Evolutionary conservation across 1,140 invertebrate species (phyloP).

Genomic region (Drosophila kanapiae): DNA sequence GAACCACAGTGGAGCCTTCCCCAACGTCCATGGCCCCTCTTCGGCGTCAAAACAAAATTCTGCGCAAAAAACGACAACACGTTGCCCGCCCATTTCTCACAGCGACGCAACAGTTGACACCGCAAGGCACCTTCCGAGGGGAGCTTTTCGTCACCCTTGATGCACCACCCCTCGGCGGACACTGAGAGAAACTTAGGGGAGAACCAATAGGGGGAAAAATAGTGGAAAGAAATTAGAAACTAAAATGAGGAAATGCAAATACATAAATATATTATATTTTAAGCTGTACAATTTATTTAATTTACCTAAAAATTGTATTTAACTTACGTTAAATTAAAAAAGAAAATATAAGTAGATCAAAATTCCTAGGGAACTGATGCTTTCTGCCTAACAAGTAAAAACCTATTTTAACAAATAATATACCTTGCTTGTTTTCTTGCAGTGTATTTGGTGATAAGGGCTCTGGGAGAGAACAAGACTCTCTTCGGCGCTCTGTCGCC

Average conservation of each 20-base stretch:
- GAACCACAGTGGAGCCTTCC: slow-evolving; percentile 31
- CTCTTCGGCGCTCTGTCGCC: not conserved
- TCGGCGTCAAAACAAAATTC: slow-evolving; percentile 12
- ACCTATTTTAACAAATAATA: too few species aligned
- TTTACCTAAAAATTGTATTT: not conserved
- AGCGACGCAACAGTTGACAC: slow-evolving; percentile 30
- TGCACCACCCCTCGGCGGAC: not conserved
- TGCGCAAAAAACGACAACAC: slow-evolving; percentile 16
- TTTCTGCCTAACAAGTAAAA: too few species aligned
- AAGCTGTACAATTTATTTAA: not conserved
- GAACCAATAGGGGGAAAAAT: too few species aligned
- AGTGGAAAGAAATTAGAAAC: too few species aligned
- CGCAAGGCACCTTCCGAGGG: slow-evolving; percentile 5
- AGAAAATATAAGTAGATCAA: not conserved
- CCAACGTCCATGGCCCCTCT: not conserved
- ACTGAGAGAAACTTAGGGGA: not conserved
- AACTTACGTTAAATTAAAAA: not conserved
- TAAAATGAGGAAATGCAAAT: too few species aligned
- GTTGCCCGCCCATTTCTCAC: slow-evolving; percentile 16
- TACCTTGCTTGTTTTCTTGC: not conserved
- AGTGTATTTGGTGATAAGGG: slow-evolving; percentile 11
- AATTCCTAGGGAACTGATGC: too few species aligned
- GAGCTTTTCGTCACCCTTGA: not conserved
- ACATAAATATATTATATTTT: not conserved
- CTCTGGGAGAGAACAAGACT: slow-evolving; percentile 3